Evolutionary conservation across 92 coral and sea anemone genomes (phyloP), one percentile per base, ranked within the genome.

Genomic region (Montipora capitata): DNA sequence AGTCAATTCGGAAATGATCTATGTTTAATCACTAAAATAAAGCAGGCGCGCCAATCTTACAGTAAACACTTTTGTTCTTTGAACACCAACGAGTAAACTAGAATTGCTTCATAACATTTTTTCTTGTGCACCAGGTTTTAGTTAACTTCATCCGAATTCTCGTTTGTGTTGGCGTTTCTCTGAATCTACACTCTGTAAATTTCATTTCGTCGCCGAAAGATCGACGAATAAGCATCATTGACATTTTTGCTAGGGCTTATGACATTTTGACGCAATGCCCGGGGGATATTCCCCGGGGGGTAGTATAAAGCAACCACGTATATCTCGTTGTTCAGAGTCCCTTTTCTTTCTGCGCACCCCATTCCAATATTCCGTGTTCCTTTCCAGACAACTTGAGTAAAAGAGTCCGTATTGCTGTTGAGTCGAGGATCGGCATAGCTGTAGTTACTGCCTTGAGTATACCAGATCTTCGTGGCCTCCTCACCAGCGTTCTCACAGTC

Each of bases 281-380:
- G 82, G 20, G 94, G 93, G 54, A 95, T 84, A 52, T 98, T 98
- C 49, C 99, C 99, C 10, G 99, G 91, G 10, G 99, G 99, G 57
- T 91, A 88, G 58, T 98, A 98, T 41, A 98, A 78, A 0, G 98
- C 98, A 16, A 98, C 98, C 2, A 98, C 96, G 40, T 92, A 98
- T 3, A 98, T 95, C 85, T 98, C 99, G 56, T 96, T 95, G 5
- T 98, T 96, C 0, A 98, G 90, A 5, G 98, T 89, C 15, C 99
- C 99, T 41, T 96, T 96, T 73, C 96, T 94, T 75, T 98, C 98
- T 12, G 99, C 99, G 63, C 99, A 98, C 7, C 99, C 99, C 94
- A 98, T 89, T 58, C 99, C 99, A 38, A 98, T 78, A 71, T 96
- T 97, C 10, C 96, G 92, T 11, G 92, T 96, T 42, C 89, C 95